phyloP scores from a whole-genome alignment of 2,888 invertebrate genomes.

The Trichopoda pennipes region DNA sequence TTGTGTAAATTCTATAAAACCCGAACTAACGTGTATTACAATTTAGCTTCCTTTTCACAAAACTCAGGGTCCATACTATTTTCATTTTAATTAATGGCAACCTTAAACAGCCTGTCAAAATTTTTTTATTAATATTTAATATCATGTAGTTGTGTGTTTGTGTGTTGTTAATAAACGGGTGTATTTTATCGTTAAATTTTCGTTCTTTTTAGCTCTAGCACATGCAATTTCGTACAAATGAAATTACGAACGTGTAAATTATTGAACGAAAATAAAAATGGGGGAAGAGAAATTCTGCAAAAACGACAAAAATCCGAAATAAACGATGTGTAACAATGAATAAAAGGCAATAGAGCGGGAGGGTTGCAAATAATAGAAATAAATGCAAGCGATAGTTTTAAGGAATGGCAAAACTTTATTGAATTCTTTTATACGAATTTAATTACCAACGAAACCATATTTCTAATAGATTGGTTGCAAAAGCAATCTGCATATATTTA shows the following conservation, averaged over 20 bases:
- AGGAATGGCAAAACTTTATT: no score
- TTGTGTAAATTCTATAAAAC: no score
- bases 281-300: slow-evolving; percentile 52
- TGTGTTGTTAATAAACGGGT: slow-evolving; percentile 32
- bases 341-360: slow-evolving; percentile 6
- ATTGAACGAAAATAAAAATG: slow-evolving; percentile 51
- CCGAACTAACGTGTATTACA: neutral
- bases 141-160: slow-evolving; percentile 38
- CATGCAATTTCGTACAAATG: slow-evolving; percentile 42
- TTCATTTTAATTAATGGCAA: slow-evolving; percentile 25
- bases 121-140: slow-evolving; percentile 4
- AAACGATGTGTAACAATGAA: slow-evolving; percentile 42
- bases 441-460: no score
- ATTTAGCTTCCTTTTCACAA: neutral
- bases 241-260: slow-evolving; percentile 31
- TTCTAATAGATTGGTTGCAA: no score
- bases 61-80: neutral
- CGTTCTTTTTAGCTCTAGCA: slow-evolving; percentile 58
- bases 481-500: no score
- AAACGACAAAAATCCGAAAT: slow-evolving; percentile 37
- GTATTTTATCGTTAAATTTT: slow-evolving; percentile 55
- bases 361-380: slow-evolving; percentile 16
- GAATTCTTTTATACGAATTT: no score
- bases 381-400: neutral
- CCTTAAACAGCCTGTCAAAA: slow-evolving; percentile 57